A percentile compares a stretch with the other conserved stretches of the same genome.
phyloP scores from a whole-genome alignment of 2,888 invertebrate species.

The Carabus problematicus region DNA sequence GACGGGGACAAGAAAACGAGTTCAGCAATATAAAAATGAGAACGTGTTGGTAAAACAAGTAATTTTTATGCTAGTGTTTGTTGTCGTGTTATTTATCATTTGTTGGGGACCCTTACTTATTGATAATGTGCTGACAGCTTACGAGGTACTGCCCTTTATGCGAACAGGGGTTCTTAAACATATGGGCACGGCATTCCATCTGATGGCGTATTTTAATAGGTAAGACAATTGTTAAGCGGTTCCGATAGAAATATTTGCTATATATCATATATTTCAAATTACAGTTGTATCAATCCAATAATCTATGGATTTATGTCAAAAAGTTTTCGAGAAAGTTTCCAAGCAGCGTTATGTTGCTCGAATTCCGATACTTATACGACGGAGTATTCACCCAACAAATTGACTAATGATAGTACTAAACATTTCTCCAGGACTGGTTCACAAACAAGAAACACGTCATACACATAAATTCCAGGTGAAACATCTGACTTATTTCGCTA shows the following conservation, averaged over 20 bases:
- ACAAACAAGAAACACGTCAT: constrained; percentile 54
- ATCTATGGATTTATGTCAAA: constrained; percentile 79
- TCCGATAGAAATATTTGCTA: not conserved
- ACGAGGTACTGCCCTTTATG: constrained; percentile 62
- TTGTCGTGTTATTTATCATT: constrained; percentile 71
- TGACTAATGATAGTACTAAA: constrained; percentile 50
- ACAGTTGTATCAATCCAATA: constrained; percentile 74
- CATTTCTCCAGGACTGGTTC: constrained; percentile 54
- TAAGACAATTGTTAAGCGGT: constrained; percentile 47
- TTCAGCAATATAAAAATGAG: constrained; percentile 49
- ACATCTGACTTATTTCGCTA: too few relatives aligned
- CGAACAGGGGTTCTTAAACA: constrained; percentile 65
- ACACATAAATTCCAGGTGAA: constrained; percentile 47
- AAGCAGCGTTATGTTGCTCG: constrained; percentile 60
- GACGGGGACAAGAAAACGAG: not conserved
- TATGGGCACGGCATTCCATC: constrained; percentile 67
- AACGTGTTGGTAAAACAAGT: constrained; percentile 63
- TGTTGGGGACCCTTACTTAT: constrained; percentile 74
- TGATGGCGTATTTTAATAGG: constrained; percentile 75
- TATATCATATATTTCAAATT: constrained; percentile 44
- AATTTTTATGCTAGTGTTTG: constrained; percentile 76
- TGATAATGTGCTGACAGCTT: constrained; percentile 71
- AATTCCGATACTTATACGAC: constrained; percentile 18
- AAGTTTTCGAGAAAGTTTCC: constrained; percentile 69
- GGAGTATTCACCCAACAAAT: constrained; percentile 28